Percentiles rank a stretch among this genome's conserved stretches.
Evolutionary conservation across 1,140 invertebrate genomes (phyloP).

Genomic region (Drosophila takahashii): DNA sequence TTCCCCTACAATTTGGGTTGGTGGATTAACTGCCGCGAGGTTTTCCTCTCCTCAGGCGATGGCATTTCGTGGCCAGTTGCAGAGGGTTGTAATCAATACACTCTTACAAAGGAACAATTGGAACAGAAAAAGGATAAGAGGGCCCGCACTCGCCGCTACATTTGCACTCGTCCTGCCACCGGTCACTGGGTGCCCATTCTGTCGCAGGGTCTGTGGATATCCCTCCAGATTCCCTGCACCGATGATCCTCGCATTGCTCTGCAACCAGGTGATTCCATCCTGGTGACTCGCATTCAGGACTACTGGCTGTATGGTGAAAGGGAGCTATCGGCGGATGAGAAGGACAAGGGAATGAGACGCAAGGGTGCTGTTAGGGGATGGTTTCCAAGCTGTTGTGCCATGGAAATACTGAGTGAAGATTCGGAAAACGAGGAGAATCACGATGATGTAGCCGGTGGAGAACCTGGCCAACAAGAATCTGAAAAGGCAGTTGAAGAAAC

Average conservation of each 20-base stretch:
- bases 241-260: constrained; percentile 93
- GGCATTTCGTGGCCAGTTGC: constrained; percentile 94
- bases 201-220: constrained; percentile 89
- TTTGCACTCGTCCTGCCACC: constrained; percentile 87
- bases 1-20: constrained; percentile 96
- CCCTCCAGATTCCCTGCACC: constrained; percentile 91
- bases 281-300: constrained; percentile 92
- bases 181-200: constrained; percentile 91
- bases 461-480: not conserved
- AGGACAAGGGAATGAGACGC: constrained; percentile 24
- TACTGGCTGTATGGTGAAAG: constrained; percentile 95
- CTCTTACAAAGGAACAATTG: constrained; percentile 95
- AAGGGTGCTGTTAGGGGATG: constrained; percentile 88
- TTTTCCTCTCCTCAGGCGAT: constrained; percentile 89
- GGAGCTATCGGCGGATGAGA: constrained; percentile 35
- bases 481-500: not conserved
- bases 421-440: too few species aligned
- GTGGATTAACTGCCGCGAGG: constrained; percentile 85
- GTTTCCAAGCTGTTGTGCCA: constrained; percentile 92
- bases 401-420: constrained; percentile 84
- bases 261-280: constrained; percentile 89
- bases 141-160: constrained; percentile 89
- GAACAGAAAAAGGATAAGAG: constrained; percentile 95
- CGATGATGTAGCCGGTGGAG: not conserved
- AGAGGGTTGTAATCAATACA: constrained; percentile 93